These are phyloP conservation scores for Ispidina picta DNA, from an alignment of 2,797 vertebrate genomes.

Conservation along the genomic window DNA sequence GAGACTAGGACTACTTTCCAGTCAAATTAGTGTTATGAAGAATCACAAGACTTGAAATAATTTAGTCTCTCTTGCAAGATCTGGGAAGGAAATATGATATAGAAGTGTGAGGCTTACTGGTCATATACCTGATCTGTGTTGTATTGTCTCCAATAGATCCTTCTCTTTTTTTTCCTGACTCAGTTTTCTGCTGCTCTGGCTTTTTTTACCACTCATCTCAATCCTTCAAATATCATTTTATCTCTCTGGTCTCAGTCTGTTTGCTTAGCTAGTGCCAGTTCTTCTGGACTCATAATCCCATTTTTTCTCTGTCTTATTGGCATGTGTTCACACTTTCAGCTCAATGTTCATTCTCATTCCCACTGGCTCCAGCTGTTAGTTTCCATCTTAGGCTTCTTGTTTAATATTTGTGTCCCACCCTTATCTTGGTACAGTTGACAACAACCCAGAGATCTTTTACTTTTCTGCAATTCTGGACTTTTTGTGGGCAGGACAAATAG, in stretches of 20 bases:
- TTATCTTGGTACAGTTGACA: background rate
- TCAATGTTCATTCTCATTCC: background rate
- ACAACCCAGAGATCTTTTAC: background rate
- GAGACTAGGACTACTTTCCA: background rate
- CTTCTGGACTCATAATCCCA: background rate
- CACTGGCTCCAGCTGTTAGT: background rate
- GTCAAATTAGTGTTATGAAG: background rate
- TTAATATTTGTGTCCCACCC: background rate
- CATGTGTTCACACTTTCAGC: background rate
- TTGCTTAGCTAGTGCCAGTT: background rate
- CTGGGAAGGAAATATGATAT: background rate
- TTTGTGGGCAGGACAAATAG: background rate
- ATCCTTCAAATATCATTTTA: background rate
- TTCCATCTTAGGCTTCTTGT: background rate
- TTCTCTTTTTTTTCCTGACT: background rate
- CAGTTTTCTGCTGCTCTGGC: background rate
- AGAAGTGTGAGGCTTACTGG: background rate
- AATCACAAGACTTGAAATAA: background rate
- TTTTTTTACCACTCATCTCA: background rate
- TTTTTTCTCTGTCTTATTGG: background rate
- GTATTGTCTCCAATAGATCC: rapidly evolving
- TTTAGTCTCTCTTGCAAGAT: background rate
- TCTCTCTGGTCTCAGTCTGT: background rate
- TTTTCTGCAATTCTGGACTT: background rate
- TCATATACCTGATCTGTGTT: background rate